Percentiles rank a stretch among this genome's conserved stretches.
phyloP scores from a whole-genome alignment of 2,888 invertebrate genomes.

The Leucania comma region DNA sequence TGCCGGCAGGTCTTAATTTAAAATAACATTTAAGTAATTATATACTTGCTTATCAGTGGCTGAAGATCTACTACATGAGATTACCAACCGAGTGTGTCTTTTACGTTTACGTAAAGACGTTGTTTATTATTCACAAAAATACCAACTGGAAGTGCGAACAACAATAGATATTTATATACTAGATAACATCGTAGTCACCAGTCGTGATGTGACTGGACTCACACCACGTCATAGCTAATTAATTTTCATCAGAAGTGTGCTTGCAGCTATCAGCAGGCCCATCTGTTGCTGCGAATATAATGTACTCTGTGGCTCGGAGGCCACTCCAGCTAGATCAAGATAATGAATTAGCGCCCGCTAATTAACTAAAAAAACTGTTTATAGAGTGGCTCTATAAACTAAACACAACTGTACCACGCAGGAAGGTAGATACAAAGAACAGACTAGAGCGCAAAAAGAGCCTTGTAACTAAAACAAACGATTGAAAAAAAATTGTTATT shows the following conservation, averaged over 20 bases:
- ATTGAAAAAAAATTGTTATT: conserved; percentile 4
- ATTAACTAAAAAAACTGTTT: conserved; percentile 55
- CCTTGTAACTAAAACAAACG: conserved; percentile 18
- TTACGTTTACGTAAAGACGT: conserved; percentile 2
- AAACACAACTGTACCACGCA: conserved; percentile 3
- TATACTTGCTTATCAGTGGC: conserved; percentile 30
- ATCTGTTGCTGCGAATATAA: conserved; percentile 36
- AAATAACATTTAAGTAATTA: conserved; percentile 45
- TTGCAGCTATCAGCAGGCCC: conserved; percentile 33
- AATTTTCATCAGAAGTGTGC: conserved; percentile 27
- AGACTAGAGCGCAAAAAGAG: background rate
- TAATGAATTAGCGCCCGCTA: conserved; percentile 51
- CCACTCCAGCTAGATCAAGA: conserved; percentile 35
- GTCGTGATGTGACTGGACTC: conserved; percentile 19
- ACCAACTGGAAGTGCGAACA: conserved; percentile 11
- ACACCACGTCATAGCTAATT: conserved; percentile 35
- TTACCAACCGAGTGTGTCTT: conserved; percentile 30
- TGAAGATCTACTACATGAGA: conserved; percentile 32
- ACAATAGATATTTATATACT: conserved; percentile 14
- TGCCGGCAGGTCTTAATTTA: conserved; percentile 23
- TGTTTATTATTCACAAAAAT: conserved; percentile 23
- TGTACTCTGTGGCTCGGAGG: conserved; percentile 33
- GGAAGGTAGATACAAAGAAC: background rate
- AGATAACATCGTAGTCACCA: conserved; percentile 14
- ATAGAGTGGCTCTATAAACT: conserved; percentile 30